Evolutionary conservation across 2,113 vertebrate genomes (phyloP), one percentile per base, ranked within the genome.

Genomic region (Microcebus ravelobensis): DNA sequence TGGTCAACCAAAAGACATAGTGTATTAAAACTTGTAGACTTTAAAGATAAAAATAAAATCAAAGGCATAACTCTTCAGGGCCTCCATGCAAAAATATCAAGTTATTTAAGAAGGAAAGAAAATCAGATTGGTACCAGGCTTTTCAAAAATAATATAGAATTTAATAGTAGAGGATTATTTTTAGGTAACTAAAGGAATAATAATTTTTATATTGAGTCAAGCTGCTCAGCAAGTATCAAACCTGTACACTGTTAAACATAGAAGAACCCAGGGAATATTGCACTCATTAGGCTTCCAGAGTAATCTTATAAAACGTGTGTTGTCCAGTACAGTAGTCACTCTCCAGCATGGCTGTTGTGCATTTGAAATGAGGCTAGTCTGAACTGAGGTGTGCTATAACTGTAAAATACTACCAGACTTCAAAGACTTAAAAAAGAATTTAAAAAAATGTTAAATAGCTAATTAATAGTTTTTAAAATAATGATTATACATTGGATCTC

Each of bases 91-190:
- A 79, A 91, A 83, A 83, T 36, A 77, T 77, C 34, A 95, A 39
- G 5, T 85, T 90, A 81, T 70, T 87, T 77, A 70, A 82, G 79
- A 79, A 57, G 57, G 50, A 90, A 81, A 74, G 61, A 89, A 92
- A 86, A 61, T 81, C 50, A 86, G 14, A 90, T 36, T 92, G 61
- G 7, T 7, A 42, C 83, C 76, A 91, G 45, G 87, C 42, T 88
- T 83, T 20, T 83, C 25, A 39, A 42, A 0, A 77, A 39, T 6
- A 77, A 8, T 82, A 63, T 70, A 34, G 23, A 61, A 21, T 86
- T 95, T 65, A 92, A 1, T 79, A 57, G 42, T 84, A 21, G 34
- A 57, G 14, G 23, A 74, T 5, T 61, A 42, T 92, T 96, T 92
- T 92, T 55, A 67, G 34, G 61, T 86, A 93, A 82, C 20, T 86